Conservation (phyloP, 2,113 vertebrate species). For the Cynopterus brachyotis region DNA sequence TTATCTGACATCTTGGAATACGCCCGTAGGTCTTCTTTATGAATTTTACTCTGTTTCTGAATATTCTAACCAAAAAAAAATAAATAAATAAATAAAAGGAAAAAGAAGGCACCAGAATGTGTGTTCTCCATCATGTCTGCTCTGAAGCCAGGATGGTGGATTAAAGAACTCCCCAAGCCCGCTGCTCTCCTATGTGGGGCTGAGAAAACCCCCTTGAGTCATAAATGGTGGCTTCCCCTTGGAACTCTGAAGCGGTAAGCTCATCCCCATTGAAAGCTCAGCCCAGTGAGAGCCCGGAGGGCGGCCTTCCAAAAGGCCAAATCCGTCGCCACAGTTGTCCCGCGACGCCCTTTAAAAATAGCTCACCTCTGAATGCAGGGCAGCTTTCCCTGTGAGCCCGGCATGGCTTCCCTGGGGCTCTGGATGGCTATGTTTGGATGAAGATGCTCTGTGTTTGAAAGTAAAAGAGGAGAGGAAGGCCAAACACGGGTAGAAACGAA, state of each 20-base stretch:
- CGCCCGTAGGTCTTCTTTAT: not conserved
- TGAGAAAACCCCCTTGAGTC: not conserved
- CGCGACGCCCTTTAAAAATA: constrained; percentile 28
- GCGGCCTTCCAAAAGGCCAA: not conserved
- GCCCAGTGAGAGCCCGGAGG: not conserved
- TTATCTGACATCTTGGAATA: not conserved
- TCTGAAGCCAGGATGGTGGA: not conserved
- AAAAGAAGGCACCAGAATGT: not conserved
- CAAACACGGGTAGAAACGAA: not conserved
- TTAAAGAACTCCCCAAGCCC: not conserved
- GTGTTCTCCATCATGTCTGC: not conserved
- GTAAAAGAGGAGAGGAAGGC: not conserved
- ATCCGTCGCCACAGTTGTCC: not conserved
- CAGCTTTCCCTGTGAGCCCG: not conserved
- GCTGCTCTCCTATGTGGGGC: rapidly evolving
- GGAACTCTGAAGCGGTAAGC: not conserved
- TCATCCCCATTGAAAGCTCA: not conserved
- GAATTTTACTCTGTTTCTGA: not conserved
- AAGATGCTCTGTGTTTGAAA: not conserved
- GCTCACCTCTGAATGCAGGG: constrained; percentile 36
- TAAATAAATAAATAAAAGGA: too few relatives aligned
- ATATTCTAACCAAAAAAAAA: not conserved
- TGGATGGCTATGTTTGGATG: not conserved
- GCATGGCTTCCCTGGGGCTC: not conserved
- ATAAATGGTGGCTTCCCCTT: not conserved